Percentiles rank a stretch among this genome's conserved stretches.
phyloP scores from a whole-genome alignment of 2,888 invertebrate genomes.

The Keiferia lycopersicella region DNA sequence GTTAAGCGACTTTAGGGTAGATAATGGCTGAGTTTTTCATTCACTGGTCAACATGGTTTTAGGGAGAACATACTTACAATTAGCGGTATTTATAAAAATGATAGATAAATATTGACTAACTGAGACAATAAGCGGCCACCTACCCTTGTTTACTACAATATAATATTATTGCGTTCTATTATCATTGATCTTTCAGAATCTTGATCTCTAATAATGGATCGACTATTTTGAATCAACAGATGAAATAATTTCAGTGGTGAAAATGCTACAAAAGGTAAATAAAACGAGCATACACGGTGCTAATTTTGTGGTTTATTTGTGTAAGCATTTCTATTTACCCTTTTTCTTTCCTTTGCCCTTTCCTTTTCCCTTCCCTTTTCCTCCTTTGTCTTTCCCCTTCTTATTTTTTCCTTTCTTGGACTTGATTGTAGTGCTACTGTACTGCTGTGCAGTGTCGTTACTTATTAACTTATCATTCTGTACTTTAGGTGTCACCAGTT shows the following conservation, averaged over 20 bases:
- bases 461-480: constrained; percentile 43
- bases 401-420: constrained; percentile 42
- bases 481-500: constrained; percentile 69
- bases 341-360: background rate
- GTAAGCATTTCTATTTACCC: background rate
- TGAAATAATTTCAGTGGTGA: background rate
- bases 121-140: too few species aligned
- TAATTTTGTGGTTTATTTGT: background rate
- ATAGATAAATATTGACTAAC: too few species aligned
- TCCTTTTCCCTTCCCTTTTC: background rate
- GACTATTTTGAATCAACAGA: background rate
- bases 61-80: too few species aligned
- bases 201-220: too few species aligned
- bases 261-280: background rate
- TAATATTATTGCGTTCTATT: too few species aligned
- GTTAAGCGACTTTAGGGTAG: too few species aligned
- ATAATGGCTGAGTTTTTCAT: too few species aligned
- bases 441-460: constrained; percentile 55
- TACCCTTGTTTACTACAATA: too few species aligned
- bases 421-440: constrained; percentile 47
- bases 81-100: too few species aligned
- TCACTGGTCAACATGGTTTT: too few species aligned
- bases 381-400: constrained; percentile 35
- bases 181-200: too few species aligned
- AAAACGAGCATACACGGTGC: background rate